Conservation (phyloP, 2,797 vertebrate genomes). For the Hydrocynus forskahlii region DNA sequence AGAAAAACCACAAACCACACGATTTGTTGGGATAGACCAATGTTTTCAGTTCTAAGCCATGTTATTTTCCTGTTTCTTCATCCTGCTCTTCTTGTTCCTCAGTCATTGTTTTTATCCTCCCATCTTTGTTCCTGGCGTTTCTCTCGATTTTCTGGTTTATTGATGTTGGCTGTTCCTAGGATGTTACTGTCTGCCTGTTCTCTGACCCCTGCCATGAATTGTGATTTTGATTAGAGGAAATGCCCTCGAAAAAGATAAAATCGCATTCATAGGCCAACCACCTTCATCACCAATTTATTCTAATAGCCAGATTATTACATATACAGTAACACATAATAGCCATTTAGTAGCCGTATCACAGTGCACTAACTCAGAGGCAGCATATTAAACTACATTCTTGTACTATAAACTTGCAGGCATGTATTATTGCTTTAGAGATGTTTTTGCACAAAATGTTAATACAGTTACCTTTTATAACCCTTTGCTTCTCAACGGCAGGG, state of each 20-base stretch:
- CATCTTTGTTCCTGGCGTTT: background rate
- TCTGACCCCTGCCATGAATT: conserved; percentile 1
- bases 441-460: background rate
- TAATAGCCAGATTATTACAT: background rate
- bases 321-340: too few relatives aligned
- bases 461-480: background rate
- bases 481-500: background rate
- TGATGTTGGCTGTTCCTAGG: background rate
- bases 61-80: conserved; percentile 8
- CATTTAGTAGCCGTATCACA: background rate
- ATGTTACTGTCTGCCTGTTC: background rate
- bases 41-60: background rate
- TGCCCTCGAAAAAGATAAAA: background rate
- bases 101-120: background rate
- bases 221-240: background rate
- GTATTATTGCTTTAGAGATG: too few relatives aligned
- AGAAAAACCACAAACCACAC: background rate
- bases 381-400: background rate
- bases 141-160: background rate
- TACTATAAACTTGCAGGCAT: background rate
- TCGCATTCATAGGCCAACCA: background rate
- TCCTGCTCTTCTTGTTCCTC: background rate
- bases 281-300: background rate
- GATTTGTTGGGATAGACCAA: background rate
- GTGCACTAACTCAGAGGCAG: background rate